Percentiles rank a stretch among this genome's conserved stretches.
phyloP scores from a whole-genome alignment of 2,888 invertebrate species.

The Trachelus troglodyta region DNA sequence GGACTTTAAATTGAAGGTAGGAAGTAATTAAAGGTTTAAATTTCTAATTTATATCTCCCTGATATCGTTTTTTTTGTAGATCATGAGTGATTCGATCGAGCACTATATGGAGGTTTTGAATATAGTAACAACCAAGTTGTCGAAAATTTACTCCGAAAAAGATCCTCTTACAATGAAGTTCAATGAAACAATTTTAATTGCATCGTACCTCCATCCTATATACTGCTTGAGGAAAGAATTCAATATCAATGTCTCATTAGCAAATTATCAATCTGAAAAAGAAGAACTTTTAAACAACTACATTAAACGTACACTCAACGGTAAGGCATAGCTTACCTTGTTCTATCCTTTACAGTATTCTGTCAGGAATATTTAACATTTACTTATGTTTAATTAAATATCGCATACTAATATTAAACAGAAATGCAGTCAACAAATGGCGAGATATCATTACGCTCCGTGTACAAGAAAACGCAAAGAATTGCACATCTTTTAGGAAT shows the following conservation, averaged over 20 bases:
- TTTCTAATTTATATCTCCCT: conserved; percentile 3
- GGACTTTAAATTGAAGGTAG: conserved; percentile 41
- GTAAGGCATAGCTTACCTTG: conserved; percentile 27
- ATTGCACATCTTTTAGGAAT: conserved; percentile 40
- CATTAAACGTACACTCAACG: conserved; percentile 28
- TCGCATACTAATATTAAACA: conserved; percentile 13
- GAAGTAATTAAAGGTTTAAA: conserved; percentile 20
- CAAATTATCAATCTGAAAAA: conserved; percentile 38
- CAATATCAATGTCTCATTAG: conserved; percentile 33
- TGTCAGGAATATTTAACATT: neutral
- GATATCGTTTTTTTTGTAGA: conserved; percentile 15
- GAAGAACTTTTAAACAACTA: conserved; percentile 36
- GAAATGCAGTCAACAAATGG: conserved; percentile 16
- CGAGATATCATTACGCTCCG: conserved; percentile 14
- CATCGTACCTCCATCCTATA: conserved; percentile 38
- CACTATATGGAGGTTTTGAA: conserved; percentile 47
- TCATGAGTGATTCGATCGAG: conserved; percentile 27
- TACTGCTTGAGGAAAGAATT: conserved; percentile 44
- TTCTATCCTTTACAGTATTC: neutral
- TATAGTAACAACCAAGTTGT: conserved; percentile 38
- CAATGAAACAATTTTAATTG: conserved; percentile 26
- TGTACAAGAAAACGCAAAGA: conserved; percentile 37
- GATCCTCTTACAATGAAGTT: conserved; percentile 16
- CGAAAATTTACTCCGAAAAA: conserved; percentile 25
- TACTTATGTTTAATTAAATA: conserved; percentile 18